Base-by-base conservation (phyloP, 37 sponge, comb jelly and placozoan species). In the Crambe crambe region DNA sequence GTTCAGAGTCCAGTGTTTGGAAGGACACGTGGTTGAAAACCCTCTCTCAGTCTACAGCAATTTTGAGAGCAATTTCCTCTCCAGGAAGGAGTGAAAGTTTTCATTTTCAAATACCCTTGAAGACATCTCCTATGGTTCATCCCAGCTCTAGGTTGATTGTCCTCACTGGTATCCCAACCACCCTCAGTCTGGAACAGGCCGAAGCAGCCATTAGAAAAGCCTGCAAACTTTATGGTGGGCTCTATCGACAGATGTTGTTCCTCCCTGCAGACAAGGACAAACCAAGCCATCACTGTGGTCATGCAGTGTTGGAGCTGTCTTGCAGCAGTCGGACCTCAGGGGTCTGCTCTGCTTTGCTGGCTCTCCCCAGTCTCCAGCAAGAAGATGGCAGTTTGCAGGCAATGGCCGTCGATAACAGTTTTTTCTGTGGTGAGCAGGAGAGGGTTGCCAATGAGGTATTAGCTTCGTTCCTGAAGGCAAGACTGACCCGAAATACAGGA, bases 111-210 rank as follows among this genome's bases (percentile, higher is more conserved):
- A 15, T 42, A 38, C n/a, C 42, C 31, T 22, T 39, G 25, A 21
- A 35, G 26, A 47, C 51, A 15, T 12, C 62, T 21, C 12, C 61
- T 31, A 4, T 58, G 25, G 56, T 29, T 0, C 37, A 83, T 4
- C 85, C 82, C 1, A 35, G 65, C 42, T 74, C 82, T 1, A 74
- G 91, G 26, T 73, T 96, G 44, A 60, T 96, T 1, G 94, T 96
- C 20, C 64, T 96, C 36, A 89, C 88, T 9, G 83, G 86, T 26
- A 58, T 96, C 32, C 23, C 75, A 34, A 68, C 84, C 18, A 56
- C 70, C 26, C 68, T 89, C 35, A n/a, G 37, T 31, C 21, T 58
- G 10, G 88, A 78, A 23, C 69, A 37, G 15, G 54, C 77, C 12
- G 39, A 66, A 57, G 27, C 36, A 34, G 69, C 56, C 2, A 70